A percentile compares a stretch with the other conserved stretches of the same genome.
These are phyloP conservation scores for Cichlasoma orientale DNA, from an alignment of 2,797 vertebrate species.

Conservation along the genomic window DNA sequence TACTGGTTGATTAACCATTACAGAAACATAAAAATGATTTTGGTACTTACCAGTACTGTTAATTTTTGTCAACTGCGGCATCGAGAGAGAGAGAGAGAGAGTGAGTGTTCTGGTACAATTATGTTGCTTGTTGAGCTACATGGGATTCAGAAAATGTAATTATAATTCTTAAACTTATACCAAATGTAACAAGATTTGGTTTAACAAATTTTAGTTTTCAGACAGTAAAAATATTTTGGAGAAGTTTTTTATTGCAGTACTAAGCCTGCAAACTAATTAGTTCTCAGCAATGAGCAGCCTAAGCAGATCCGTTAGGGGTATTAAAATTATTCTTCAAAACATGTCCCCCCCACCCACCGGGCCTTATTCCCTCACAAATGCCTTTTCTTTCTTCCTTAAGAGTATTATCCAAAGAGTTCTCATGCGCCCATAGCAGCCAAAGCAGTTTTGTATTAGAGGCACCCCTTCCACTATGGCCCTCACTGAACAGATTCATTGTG, in stretches of 20 bases:
- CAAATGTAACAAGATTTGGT: neutral
- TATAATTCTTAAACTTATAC: neutral
- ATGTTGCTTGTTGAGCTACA: neutral
- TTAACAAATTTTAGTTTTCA: neutral
- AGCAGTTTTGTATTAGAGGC: slow-evolving; percentile 27
- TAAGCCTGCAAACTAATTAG: slow-evolving; percentile 60
- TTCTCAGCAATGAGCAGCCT: slow-evolving; percentile 60
- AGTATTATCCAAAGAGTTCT: slow-evolving; percentile 79
- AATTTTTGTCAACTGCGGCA: neutral
- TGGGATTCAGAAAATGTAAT: fast-evolving
- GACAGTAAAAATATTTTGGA: neutral
- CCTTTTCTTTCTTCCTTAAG: slow-evolving; percentile 76
- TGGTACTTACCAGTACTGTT: neutral
- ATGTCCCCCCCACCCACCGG: slow-evolving; percentile 21
- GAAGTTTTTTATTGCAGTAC: neutral
- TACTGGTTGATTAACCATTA: neutral
- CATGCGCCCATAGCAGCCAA: slow-evolving; percentile 60
- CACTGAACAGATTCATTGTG: slow-evolving; percentile 30
- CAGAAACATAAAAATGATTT: neutral
- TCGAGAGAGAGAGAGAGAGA: neutral
- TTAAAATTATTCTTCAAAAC: slow-evolving; percentile 58
- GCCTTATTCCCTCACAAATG: slow-evolving; percentile 55
- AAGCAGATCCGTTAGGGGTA: slow-evolving; percentile 61
- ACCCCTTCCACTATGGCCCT: slow-evolving; percentile 10
- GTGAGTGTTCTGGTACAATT: neutral